Evolutionary conservation across 2,113 vertebrate species (phyloP), one percentile per base, ranked within the genome.

Genomic region (Tragulus kanchil): DNA sequence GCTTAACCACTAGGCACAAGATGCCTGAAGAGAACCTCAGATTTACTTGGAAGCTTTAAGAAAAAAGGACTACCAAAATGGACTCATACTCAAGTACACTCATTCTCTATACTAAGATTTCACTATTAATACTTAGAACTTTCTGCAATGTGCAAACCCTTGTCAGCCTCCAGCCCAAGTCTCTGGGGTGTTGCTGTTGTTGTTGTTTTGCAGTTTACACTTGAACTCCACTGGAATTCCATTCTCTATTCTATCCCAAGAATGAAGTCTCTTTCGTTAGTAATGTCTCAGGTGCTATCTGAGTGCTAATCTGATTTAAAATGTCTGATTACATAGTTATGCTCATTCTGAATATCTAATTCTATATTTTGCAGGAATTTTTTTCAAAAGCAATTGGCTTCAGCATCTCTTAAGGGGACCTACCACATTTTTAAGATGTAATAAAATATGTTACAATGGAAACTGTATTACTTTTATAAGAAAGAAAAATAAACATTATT

Each of bases 331-430:
- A 54, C 42, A 56, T 25, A 95, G 17, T 78, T 93, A 79, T 64
- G 45, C 58, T 21, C 59, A 93, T 71, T 50, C 31, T 73, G 26
- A 4, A 89, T 84, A 69, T 78, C 77, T 36, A 71, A n/a, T 62
- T 81, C 90, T 79, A 56, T 78, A 85, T 85, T 89, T 79, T 85
- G 13, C 31, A 45, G 19, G 21, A 96, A 54, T 42, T 64, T 82
- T 92, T 90, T 58, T 31, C 26, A 19, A 86, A 96, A 93, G 65
- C 87, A 87, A 90, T 59, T n/a, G n/a, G 48, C 11, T 19, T 90
- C 23, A 78, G 61, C 31, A 84, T 90, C 21, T 90, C 15, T 8
- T 84, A 86, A 82, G 58, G 58, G 14, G 14, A 25, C 6, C 45
- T 69, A 75, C 48, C 17, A 54, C 75, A 83, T 69, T 94, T 85